Evolutionary conservation across 2,113 vertebrate genomes (phyloP).

Genomic region (Pelmatolapia mariae): DNA sequence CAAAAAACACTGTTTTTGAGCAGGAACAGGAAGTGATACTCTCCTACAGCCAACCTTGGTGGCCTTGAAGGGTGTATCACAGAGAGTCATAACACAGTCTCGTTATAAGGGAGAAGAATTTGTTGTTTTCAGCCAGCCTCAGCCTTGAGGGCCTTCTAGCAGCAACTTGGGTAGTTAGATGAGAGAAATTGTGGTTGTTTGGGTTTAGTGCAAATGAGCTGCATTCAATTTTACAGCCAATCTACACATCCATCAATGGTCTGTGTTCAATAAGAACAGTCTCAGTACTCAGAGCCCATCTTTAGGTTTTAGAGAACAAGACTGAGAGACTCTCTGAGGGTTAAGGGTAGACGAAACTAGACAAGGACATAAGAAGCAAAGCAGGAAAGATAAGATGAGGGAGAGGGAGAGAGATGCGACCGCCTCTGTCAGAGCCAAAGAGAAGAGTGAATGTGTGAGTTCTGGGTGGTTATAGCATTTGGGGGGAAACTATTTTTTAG

Average conservation of each 20-base stretch:
- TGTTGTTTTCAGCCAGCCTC: not conserved
- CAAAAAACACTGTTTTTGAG: too few relatives aligned
- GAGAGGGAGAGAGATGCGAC: not conserved
- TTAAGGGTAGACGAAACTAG: not conserved
- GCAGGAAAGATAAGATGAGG: not conserved
- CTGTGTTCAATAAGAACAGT: not conserved
- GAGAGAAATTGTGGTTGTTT: not conserved
- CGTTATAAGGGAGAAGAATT: not conserved
- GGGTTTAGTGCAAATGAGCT: not conserved
- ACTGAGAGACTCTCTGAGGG: not conserved
- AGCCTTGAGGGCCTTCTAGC: accelerated
- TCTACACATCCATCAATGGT: not conserved
- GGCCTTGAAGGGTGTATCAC: not conserved
- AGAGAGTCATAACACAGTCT: not conserved
- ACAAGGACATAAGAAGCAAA: not conserved
- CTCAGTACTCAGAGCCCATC: accelerated
- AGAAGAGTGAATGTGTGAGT: not conserved
- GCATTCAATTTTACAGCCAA: not conserved
- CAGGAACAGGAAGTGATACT: too few relatives aligned
- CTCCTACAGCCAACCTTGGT: accelerated
- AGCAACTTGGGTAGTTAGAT: not conserved
- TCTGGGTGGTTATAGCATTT: not conserved
- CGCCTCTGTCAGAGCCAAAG: not conserved
- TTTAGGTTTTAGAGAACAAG: not conserved
- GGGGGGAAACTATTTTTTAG: not conserved